Base-by-base conservation (phyloP, 2,797 vertebrate species). In the Malacoctenus gilli region DNA sequence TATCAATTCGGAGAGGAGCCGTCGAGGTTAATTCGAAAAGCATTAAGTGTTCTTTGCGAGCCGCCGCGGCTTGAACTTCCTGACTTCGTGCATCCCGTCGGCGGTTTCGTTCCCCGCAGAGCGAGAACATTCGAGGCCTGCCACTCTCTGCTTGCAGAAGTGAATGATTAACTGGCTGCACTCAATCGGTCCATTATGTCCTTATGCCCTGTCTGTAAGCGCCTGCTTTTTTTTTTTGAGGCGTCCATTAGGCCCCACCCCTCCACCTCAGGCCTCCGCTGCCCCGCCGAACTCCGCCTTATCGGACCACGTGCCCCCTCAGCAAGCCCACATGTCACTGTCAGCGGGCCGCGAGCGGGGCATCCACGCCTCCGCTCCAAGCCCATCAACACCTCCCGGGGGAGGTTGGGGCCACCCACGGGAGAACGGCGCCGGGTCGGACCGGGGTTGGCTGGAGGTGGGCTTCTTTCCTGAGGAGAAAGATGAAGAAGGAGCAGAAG, bases 321-420 rank as follows among this genome's bases (percentile, higher is more conserved):
- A 86, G 75, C 75, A 66, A 54, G 52, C 46, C 77, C 82, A 74
- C 83, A 70, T 83, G 84, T 86, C 75, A 70, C 64, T 79, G 83
- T 84, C 85, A 83, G 72, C 66, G 30, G 59, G 68, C 57, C 5
- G 6, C 58, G 53, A 13, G 48, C 59, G 57, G 55, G 56, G 48
- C 55, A 34, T 58, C 57, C 40, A 59, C 42, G 64, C 70, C 50
- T 53, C 64, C 57, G 62, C 58, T 72, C 59, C 39, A 38, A 68
- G 54, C 61, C 65, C 66, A 82, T 87, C 86, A 80, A 80, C 74
- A 68, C 73, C 75, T 85, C 77, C 73, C 70, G 15, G 18, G 70
- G 64, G 77, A 15, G 42, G 22, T 38, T 3, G 16, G 63, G 69
- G 60, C 66, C 71, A 74, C 77, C 76, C 53, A 6, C 64, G 23